Conservation (phyloP, 2,797 vertebrate genomes). For the Orientallactaga sibirica region DNA sequence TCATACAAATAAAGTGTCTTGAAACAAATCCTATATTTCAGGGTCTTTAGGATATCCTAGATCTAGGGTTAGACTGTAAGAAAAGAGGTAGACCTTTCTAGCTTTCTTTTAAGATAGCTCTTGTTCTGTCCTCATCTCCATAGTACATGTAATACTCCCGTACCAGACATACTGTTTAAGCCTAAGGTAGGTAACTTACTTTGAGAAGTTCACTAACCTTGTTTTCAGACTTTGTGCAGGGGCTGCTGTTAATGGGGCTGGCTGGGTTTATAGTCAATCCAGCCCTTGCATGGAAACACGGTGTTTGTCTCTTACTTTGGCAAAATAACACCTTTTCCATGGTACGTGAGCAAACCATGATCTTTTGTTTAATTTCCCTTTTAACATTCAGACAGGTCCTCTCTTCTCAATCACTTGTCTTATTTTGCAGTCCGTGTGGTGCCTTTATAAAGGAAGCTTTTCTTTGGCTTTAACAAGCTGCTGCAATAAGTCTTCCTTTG, state of each 20-base stretch:
- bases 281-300: slow-evolving; percentile 46
- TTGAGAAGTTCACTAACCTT: slow-evolving; percentile 27
- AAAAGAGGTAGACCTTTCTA: slow-evolving; percentile 38
- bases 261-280: slow-evolving; percentile 29
- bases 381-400: slow-evolving; percentile 64
- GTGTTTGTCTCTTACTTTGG: slow-evolving; percentile 5
- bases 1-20: neutral
- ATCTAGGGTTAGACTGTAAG: neutral
- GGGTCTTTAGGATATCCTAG: neutral
- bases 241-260: neutral
- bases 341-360: slow-evolving; percentile 44
- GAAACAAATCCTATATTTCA: neutral
- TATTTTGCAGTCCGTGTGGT: neutral
- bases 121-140: neutral
- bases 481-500: neutral
- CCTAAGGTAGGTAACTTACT: neutral
- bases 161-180: neutral
- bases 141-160: neutral
- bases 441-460: neutral
- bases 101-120: neutral
- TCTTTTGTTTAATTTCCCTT: slow-evolving; percentile 58
- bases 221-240: neutral
- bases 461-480: slow-evolving; percentile 35
- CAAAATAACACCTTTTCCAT: slow-evolving; percentile 54
- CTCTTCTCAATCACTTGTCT: slow-evolving; percentile 13